Base-by-base conservation (phyloP, 23 tunicate species). In the Aplidium turbinatum region DNA sequence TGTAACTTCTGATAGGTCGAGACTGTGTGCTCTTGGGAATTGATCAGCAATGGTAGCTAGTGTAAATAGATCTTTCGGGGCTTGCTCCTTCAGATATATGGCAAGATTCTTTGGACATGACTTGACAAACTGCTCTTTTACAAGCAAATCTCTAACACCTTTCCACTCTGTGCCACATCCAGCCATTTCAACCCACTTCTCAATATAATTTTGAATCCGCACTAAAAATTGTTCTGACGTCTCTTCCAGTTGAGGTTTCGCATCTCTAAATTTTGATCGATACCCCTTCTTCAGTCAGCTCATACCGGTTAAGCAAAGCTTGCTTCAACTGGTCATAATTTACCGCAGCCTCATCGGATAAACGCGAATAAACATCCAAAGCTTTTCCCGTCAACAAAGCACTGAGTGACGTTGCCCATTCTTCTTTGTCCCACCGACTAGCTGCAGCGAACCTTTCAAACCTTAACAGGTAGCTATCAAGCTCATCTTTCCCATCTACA, bases 11-110 rank as follows among this genome's bases (percentile, higher is more conserved):
- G 56, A 32, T 34, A 68, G 40, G 2, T 42, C 38, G 28, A 22
- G 11, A 5, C 26, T 28, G 38, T 68, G 75, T 16, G 75, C 75
- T 1, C 34, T 22, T 34, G 46, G 31, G 31, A 40, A 68, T 21
- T 68, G 75, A 2, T 68, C 75, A 13, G 75, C 55, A 1, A 45
- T 2, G 18, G 21, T 23, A 1, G 75, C 22, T 34, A 68, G 46
- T 2, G 2, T 3, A 40, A 26, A 28, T 23, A 40, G 73, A 42
- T 26, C 16, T 4, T 72, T 33, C 30, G 63, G 63, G 32, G 63
- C 63, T 31, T 53, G 63, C 11, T 9, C 50, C 50, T 9, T 16
- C 16, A 42, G 50, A 42, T 42, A 42, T 9, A 42, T 16, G 16
- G 50, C 11, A 11, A 42, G 50, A 42, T 42, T 42, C 50, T 16